Conservation (phyloP, 2,113 vertebrate species). For the Vanacampus margaritifer region DNA sequence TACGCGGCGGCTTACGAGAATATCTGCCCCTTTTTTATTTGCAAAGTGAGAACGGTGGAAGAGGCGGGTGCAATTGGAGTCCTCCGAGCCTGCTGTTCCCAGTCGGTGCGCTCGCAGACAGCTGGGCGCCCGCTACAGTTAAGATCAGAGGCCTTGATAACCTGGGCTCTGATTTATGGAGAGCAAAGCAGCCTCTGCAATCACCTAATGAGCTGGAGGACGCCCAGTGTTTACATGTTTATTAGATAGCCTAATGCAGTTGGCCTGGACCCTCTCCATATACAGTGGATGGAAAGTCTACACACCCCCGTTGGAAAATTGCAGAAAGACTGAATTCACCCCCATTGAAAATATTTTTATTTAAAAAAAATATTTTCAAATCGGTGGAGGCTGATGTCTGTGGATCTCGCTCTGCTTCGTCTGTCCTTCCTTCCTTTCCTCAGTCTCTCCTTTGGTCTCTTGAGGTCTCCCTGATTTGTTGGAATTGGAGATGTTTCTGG, state of each 20-base stretch:
- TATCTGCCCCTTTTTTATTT: slow-evolving; percentile 59
- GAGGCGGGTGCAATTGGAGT: slow-evolving; percentile 77
- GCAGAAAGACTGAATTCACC: too few species aligned
- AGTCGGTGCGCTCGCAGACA: slow-evolving; percentile 83
- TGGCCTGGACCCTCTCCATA: slow-evolving; percentile 70
- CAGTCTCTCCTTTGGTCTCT: too few species aligned
- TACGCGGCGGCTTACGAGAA: slow-evolving; percentile 51
- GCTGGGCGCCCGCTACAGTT: slow-evolving; percentile 94
- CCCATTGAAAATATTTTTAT: too few species aligned
- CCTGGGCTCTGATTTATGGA: slow-evolving; percentile 93
- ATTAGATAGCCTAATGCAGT: slow-evolving; percentile 97
- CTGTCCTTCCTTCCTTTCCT: too few species aligned
- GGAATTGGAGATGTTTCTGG: too few species aligned
- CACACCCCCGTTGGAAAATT: background rate
- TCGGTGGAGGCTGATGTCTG: too few species aligned
- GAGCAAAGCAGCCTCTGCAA: slow-evolving; percentile 76
- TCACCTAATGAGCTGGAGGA: slow-evolving; percentile 96
- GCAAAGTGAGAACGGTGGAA: slow-evolving; percentile 68
- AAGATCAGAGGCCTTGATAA: slow-evolving; percentile 97
- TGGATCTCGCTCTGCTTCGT: too few species aligned
- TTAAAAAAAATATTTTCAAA: too few species aligned
- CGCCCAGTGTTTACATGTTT: slow-evolving; percentile 96
- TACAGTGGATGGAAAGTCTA: background rate
- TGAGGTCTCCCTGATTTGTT: too few species aligned
- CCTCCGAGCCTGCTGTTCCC: slow-evolving; percentile 83